Evolutionary conservation across 1,140 invertebrate species (phyloP), one percentile per base, ranked within the genome.

Genomic region (Lethocerus indicus): DNA sequence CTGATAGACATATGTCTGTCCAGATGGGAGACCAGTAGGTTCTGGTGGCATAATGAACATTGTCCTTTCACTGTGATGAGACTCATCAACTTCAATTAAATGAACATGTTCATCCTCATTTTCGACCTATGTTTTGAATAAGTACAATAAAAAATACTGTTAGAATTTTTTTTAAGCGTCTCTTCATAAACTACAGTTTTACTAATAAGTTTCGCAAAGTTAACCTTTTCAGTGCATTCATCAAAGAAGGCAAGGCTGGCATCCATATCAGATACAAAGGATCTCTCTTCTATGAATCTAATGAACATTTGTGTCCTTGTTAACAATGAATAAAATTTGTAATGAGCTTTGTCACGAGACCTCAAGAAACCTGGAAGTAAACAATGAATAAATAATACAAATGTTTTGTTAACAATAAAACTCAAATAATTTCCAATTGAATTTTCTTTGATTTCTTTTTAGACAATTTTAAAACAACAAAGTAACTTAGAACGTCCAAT

Each of bases 251-350:
- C 88, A 47, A 98, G 69, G 54, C 80, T 80, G 14, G 76, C 74
- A 70, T 98, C 91, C 64, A 90, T 90, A 59, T 97, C 92, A 13
- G 91, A 94, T 0, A 98, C 89, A 70, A 98, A 98, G 58, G 91
- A 96, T 29, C 94, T 75, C 67, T 99, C 95, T 68, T 98, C 94
- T 56, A 99, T 97, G 66, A 98, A 98, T 36, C 91, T 79, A 50
- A 89, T 94, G 65, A 97, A 98, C 83, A 94, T 93, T 69, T 98
- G 94, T 1, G 94, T 97, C 61, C 79, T 83, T 67, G 91, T 83
- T 58, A 96, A 64, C 55, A 90, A 71, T 41, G 76, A 74, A 65
- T 87, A 96, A 69, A 97, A 97, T 64, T 90, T 87, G 37, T 87
- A 81, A 61, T 93, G 82, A 37, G 83, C 76, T 69, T 89, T 82